These are phyloP conservation scores for Drosophila sordidula DNA, from an alignment of 2,888 invertebrate genomes.

Conservation along the genomic window DNA sequence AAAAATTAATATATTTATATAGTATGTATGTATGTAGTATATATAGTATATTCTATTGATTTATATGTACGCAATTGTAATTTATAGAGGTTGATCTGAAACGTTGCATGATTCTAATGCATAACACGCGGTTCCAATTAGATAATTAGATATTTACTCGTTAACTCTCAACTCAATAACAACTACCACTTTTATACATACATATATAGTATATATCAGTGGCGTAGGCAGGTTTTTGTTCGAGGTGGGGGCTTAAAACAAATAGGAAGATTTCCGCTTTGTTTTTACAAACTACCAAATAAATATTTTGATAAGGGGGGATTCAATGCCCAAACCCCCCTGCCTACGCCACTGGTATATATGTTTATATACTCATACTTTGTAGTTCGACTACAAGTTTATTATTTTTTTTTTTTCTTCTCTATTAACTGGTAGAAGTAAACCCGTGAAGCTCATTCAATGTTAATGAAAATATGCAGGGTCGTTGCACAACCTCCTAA, in stretches of 20 bases:
- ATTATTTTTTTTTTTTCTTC: too few relatives aligned
- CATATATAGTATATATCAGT: constrained; percentile 1
- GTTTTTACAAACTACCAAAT: too few relatives aligned
- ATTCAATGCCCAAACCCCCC: too few relatives aligned
- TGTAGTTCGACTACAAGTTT: too few relatives aligned
- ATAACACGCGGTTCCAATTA: constrained; percentile 35
- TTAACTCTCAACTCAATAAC: constrained; percentile 31
- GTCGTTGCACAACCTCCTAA: constrained; percentile 26
- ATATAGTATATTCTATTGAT: constrained; percentile 1
- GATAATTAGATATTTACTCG: constrained; percentile 15
- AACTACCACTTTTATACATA: neutral
- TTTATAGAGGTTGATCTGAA: constrained; percentile 16
- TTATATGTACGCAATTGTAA: constrained; percentile 3
- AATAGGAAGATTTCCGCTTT: too few relatives aligned
- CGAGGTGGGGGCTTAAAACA: too few relatives aligned
- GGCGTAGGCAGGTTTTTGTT: too few relatives aligned
- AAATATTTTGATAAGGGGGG: too few relatives aligned
- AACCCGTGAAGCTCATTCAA: neutral
- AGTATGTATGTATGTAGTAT: constrained; percentile 13
- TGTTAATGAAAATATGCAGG: constrained; percentile 7
- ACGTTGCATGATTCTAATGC: constrained; percentile 27
- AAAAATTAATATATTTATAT: too few relatives aligned
- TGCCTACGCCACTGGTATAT: too few relatives aligned
- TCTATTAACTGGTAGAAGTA: neutral
- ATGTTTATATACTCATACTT: neutral